A percentile compares a stretch with the other conserved stretches of the same genome.
phyloP scores from a whole-genome alignment of 2,113 vertebrate genomes.

The Tympanuchus pallidicinctus region DNA sequence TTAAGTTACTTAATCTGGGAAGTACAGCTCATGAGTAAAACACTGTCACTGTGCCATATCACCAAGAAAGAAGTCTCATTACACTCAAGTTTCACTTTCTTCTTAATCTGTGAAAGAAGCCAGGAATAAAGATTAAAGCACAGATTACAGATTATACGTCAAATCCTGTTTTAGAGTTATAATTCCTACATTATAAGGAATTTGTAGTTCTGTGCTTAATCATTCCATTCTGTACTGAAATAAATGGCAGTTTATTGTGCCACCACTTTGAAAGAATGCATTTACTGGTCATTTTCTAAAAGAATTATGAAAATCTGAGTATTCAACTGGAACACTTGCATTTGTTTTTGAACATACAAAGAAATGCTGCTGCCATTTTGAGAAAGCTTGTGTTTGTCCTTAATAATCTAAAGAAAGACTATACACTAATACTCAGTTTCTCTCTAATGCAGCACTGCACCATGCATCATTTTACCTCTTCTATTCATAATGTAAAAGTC shows the following conservation, averaged over 20 bases:
- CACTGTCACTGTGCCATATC: neutral
- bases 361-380: neutral
- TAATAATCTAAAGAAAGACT: neutral
- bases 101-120: neutral
- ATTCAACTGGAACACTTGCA: neutral
- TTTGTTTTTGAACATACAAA: neutral
- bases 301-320: neutral
- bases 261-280: neutral
- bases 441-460: slow-evolving; percentile 11
- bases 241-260: neutral
- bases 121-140: neutral
- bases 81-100: neutral
- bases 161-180: neutral
- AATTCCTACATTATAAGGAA: neutral
- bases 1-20: neutral
- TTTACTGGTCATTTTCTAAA: neutral
- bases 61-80: neutral
- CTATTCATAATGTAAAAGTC: slow-evolving; percentile 61
- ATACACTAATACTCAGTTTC: neutral
- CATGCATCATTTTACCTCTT: slow-evolving; percentile 52
- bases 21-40: neutral
- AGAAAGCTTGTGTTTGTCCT: neutral
- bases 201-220: neutral
- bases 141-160: neutral
- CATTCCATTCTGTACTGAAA: neutral